Conservation (phyloP, 1,140 invertebrate species). For the honey bee (Apis mellifera) region DNA sequence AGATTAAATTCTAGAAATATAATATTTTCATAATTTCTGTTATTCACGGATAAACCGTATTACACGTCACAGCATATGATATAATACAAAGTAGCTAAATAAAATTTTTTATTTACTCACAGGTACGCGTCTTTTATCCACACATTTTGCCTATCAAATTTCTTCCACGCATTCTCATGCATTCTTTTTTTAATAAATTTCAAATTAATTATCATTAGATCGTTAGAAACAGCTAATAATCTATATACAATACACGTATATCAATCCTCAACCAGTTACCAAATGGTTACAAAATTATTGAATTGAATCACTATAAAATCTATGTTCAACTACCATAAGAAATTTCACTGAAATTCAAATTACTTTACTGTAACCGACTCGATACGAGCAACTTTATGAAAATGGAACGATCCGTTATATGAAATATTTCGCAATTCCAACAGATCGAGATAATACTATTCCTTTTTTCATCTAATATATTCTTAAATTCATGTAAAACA, state of each 20-base stretch:
- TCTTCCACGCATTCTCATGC: slow-evolving; percentile 21
- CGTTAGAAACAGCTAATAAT: slow-evolving; percentile 69
- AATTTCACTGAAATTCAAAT: slow-evolving; percentile 14
- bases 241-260: slow-evolving; percentile 71
- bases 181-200: slow-evolving; percentile 44
- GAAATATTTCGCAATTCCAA: neutral
- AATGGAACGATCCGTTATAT: neutral
- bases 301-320: slow-evolving; percentile 66
- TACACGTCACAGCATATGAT: slow-evolving; percentile 7
- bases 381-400: neutral
- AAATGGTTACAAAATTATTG: slow-evolving; percentile 69
- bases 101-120: slow-evolving; percentile 8
- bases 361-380: neutral
- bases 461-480: neutral
- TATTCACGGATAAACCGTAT: slow-evolving; percentile 6
- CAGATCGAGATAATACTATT: neutral
- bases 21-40: slow-evolving; percentile 8
- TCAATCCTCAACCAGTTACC: slow-evolving; percentile 74
- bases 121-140: slow-evolving; percentile 14
- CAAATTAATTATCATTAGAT: slow-evolving; percentile 69
- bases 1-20: neutral
- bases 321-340: slow-evolving; percentile 63
- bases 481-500: neutral
- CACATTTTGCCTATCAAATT: slow-evolving; percentile 26
- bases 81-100: slow-evolving; percentile 22